A percentile compares a stretch with the other conserved stretches of the same genome.
phyloP scores from a whole-genome alignment of 64 coral and sea anemone species.

The Astreopora myriophthalma region DNA sequence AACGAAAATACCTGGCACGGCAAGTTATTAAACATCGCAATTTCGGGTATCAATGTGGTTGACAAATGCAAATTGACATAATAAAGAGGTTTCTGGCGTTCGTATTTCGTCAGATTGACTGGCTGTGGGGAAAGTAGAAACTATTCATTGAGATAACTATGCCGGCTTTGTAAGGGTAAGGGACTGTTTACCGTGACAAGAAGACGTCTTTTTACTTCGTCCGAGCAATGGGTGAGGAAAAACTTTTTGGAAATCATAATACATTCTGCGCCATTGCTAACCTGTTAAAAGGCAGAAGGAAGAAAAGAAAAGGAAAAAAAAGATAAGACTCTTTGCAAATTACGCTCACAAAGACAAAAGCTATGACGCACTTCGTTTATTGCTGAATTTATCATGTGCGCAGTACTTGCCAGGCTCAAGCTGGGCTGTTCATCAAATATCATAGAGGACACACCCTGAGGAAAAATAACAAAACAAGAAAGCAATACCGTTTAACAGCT shows the following conservation, averaged over 20 bases:
- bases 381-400: no score
- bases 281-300: slow-evolving; percentile 26
- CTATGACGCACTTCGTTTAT: no score
- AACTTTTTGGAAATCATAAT: slow-evolving; percentile 99
- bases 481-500: not conserved
- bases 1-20: no score
- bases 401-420: slow-evolving; percentile 80
- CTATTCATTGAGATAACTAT: no score
- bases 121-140: no score
- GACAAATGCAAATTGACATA: no score
- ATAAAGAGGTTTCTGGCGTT: no score
- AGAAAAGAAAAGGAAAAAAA: not conserved
- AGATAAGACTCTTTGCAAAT: not conserved
- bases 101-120: no score
- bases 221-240: slow-evolving; percentile 83
- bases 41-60: no score
- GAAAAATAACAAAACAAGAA: not conserved
- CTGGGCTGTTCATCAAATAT: slow-evolving; percentile 95
- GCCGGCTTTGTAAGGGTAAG: no score
- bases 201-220: slow-evolving; percentile 79
- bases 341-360: no score
- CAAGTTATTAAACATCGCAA: no score
- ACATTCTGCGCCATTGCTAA: slow-evolving; percentile 95
- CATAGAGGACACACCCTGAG: slow-evolving; percentile 86
- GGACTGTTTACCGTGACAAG: slow-evolving; percentile 58